Evolutionary conservation across 2,888 invertebrate genomes (phyloP).

Genomic region (Aphodius sticticus): DNA sequence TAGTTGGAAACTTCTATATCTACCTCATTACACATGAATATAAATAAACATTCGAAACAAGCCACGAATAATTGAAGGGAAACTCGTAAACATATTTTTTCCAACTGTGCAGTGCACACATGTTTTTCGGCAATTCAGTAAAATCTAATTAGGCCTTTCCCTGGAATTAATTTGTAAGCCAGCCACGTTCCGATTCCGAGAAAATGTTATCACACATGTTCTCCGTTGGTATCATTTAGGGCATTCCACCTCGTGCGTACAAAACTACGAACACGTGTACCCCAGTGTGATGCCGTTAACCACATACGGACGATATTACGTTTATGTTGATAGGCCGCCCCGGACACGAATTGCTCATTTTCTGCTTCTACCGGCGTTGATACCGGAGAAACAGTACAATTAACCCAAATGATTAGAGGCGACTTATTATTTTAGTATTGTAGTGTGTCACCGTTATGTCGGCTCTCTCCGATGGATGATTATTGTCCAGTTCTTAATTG

Average conservation of each 20-base stretch:
- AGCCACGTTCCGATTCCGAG: conserved; percentile 17
- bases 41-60: neutral
- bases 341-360: conserved; percentile 19
- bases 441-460: conserved; percentile 16
- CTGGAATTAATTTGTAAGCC: conserved; percentile 19
- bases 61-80: neutral
- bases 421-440: conserved; percentile 21
- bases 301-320: conserved; percentile 19
- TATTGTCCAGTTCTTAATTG: conserved; percentile 9
- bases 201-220: conserved; percentile 21
- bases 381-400: conserved; percentile 14
- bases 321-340: neutral
- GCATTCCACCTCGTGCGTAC: conserved; percentile 19
- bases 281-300: neutral
- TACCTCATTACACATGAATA: too few species aligned
- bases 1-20: too few species aligned
- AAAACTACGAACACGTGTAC: conserved; percentile 17
- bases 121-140: conserved; percentile 17
- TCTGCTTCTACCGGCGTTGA: conserved; percentile 9
- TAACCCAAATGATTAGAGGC: conserved; percentile 22
- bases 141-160: conserved; percentile 19
- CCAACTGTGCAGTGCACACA: neutral
- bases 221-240: conserved; percentile 22
- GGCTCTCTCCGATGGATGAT: conserved; percentile 12
- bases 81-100: neutral